These are phyloP conservation scores for Aramus guarauna DNA, from an alignment of 2,113 vertebrate genomes.

Conservation along the genomic window DNA sequence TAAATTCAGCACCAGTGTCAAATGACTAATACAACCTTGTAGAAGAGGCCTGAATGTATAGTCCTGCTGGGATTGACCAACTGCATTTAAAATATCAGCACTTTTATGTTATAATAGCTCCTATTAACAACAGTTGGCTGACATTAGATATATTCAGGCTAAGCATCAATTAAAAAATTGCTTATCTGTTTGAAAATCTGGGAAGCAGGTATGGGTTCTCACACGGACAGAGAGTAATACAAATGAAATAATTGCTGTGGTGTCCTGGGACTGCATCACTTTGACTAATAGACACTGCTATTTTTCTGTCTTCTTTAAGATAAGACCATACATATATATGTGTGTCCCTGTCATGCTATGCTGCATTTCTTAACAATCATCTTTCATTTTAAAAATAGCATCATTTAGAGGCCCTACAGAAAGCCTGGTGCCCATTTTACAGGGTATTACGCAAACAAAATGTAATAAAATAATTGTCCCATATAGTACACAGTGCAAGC, in stretches of 20 bases:
- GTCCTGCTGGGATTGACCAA: slow-evolving; percentile 58
- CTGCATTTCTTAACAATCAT: slow-evolving; percentile 1
- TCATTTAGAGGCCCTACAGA: not conserved
- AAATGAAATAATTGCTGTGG: slow-evolving; percentile 66
- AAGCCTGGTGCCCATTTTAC: not conserved
- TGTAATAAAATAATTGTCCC: not conserved
- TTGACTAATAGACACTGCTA: slow-evolving; percentile 54
- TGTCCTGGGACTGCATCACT: slow-evolving; percentile 62
- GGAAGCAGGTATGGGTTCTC: slow-evolving; percentile 59
- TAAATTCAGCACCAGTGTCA: slow-evolving; percentile 61
- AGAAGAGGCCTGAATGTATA: slow-evolving; percentile 15
- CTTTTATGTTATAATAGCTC: slow-evolving; percentile 64
- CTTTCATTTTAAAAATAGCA: slow-evolving; percentile 39
- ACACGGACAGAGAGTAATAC: slow-evolving; percentile 39
- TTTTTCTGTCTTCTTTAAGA: slow-evolving; percentile 57
- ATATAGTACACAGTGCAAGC: not conserved
- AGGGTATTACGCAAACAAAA: not conserved
- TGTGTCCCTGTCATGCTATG: not conserved
- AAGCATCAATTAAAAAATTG: slow-evolving; percentile 74
- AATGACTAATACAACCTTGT: slow-evolving; percentile 66
- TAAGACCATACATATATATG: slow-evolving; percentile 17
- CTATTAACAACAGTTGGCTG: slow-evolving; percentile 74
- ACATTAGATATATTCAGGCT: slow-evolving; percentile 66
- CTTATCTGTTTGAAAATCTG: slow-evolving; percentile 66
- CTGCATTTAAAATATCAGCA: slow-evolving; percentile 69